These are phyloP conservation scores for Glossophaga mutica DNA, from an alignment of 2,797 vertebrate genomes.

Conservation along the genomic window DNA sequence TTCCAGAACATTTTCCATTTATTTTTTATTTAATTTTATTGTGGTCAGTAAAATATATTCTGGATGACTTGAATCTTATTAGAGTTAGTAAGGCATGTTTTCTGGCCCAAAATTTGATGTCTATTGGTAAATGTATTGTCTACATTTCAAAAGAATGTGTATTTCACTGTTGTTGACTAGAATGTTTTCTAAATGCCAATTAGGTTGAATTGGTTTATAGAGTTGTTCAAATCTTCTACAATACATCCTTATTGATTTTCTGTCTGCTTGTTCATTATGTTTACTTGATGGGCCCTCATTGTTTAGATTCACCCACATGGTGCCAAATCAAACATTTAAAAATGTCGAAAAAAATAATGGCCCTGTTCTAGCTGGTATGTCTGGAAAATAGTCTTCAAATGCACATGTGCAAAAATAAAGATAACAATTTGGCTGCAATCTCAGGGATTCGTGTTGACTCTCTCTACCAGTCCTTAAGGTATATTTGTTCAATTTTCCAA, in stretches of 20 bases:
- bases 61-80: neutral
- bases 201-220: neutral
- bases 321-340: neutral
- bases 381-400: conserved; percentile 17
- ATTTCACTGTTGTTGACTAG: neutral
- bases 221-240: neutral
- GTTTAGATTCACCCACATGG: neutral
- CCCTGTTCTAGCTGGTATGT: neutral
- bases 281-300: neutral
- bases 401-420: neutral
- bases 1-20: neutral
- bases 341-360: neutral
- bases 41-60: neutral
- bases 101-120: neutral
- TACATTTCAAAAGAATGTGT: neutral
- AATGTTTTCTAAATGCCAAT: neutral
- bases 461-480: neutral
- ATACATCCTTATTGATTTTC: conserved; percentile 4
- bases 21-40: neutral
- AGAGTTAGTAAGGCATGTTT: neutral
- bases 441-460: neutral
- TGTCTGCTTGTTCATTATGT: neutral
- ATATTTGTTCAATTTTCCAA: neutral
- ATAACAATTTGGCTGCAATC: neutral
- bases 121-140: neutral